phyloP scores from a whole-genome alignment of 2,113 vertebrate genomes.

The Rana temporaria region DNA sequence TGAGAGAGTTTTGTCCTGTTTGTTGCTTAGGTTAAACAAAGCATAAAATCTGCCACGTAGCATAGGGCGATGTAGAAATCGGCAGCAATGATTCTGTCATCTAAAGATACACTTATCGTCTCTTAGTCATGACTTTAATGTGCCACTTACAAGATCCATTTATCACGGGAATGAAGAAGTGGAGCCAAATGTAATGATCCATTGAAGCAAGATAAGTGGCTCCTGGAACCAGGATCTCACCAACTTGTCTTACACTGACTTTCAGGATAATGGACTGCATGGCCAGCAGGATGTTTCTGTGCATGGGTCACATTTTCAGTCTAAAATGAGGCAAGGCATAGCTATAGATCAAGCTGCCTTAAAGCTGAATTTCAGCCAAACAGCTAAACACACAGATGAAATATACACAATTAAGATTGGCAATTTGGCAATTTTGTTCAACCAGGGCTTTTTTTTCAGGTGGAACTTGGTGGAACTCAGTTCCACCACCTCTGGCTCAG shows the following conservation, averaged over 20 bases:
- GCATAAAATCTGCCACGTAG: background rate
- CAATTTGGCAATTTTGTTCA: too few relatives aligned
- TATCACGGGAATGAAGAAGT: slow-evolving; percentile 37
- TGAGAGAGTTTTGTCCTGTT: slow-evolving; percentile 18
- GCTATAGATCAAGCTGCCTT: too few relatives aligned
- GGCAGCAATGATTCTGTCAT: slow-evolving; percentile 21
- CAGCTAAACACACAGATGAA: too few relatives aligned
- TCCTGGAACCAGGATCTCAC: slow-evolving; percentile 30
- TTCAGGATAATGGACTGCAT: slow-evolving; percentile 13
- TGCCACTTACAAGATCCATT: slow-evolving; percentile 36
- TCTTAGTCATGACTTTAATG: slow-evolving; percentile 43
- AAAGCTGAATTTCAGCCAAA: too few relatives aligned
- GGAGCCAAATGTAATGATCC: slow-evolving; percentile 43
- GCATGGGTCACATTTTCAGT: background rate
- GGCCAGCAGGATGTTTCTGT: background rate
- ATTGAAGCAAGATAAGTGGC: slow-evolving; percentile 28
- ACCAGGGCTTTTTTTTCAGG: too few relatives aligned
- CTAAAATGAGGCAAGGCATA: too few relatives aligned
- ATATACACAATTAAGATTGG: too few relatives aligned
- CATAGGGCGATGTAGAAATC: slow-evolving; percentile 22
- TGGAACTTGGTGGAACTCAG: too few relatives aligned
- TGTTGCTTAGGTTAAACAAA: slow-evolving; percentile 36
- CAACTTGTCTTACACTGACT: slow-evolving; percentile 26
- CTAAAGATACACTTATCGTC: slow-evolving; percentile 37
- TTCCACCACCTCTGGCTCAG: too few relatives aligned